Conservation (phyloP, 2,113 vertebrate genomes). For the Enhydra lutris region DNA sequence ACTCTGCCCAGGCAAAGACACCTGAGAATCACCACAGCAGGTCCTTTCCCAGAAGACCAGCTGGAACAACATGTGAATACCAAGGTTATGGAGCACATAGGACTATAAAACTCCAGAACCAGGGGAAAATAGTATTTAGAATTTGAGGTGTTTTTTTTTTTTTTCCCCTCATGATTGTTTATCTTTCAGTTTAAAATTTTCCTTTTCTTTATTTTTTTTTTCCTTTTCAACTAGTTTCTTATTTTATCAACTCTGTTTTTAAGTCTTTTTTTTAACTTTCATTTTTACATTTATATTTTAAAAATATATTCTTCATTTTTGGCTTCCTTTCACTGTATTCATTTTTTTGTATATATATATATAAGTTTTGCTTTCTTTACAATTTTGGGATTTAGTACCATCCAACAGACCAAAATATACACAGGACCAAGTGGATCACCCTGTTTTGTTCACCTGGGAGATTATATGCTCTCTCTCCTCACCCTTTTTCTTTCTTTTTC, state of each 20-base stretch:
- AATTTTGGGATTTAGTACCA: no score
- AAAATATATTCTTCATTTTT: background rate
- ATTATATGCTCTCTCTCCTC: no score
- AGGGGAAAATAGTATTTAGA: background rate
- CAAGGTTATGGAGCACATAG: background rate
- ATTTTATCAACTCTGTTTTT: background rate
- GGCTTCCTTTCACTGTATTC: background rate
- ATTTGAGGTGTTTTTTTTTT: background rate
- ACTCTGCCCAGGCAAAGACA: background rate
- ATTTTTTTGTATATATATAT: no score
- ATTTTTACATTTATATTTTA: background rate
- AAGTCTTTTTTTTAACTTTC: no score
- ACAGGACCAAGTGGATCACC: no score
- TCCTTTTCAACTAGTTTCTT: background rate
- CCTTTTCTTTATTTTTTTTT: background rate
- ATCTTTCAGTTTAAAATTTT: background rate
- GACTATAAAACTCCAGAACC: background rate
- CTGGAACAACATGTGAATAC: background rate
- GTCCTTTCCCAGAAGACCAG: background rate
- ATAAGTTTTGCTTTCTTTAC: no score
- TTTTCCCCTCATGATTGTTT: background rate
- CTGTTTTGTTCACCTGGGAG: no score
- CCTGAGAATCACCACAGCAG: background rate
- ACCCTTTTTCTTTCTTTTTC: no score
- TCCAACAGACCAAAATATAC: no score